phyloP scores from a whole-genome alignment of 2,888 invertebrate genomes.

The Drosophila leonis region DNA sequence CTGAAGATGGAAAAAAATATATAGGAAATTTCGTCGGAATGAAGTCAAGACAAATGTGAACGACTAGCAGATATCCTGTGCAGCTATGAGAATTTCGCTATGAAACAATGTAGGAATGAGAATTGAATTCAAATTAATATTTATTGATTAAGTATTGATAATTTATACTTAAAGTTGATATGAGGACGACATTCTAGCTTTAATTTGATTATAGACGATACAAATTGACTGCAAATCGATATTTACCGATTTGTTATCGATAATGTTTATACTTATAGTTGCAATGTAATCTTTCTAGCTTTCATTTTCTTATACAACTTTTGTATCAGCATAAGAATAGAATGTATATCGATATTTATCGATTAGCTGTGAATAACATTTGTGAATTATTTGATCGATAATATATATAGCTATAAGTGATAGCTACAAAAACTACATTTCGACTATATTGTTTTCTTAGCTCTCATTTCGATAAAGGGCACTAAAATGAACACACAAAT shows the following conservation, averaged over 20 bases:
- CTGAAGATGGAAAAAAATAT: constrained; percentile 8
- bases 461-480: too few species aligned
- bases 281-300: not conserved
- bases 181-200: not conserved
- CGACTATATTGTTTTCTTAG: too few species aligned
- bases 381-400: too few species aligned
- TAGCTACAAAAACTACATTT: too few species aligned
- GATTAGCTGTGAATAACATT: not conserved
- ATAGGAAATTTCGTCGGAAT: constrained; percentile 1
- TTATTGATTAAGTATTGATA: not conserved
- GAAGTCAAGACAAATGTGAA: not conserved
- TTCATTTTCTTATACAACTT: not conserved
- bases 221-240: not conserved
- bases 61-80: constrained; percentile 1
- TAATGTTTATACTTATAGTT: not conserved
- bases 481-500: too few species aligned
- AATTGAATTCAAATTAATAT: not conserved
- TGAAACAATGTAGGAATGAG: too few species aligned
- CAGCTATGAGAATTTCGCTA: not conserved
- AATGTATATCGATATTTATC: not conserved
- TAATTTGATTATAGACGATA: not conserved
- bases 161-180: not conserved
- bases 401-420: too few species aligned
- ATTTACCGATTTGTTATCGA: not conserved
- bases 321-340: not conserved